Evolutionary conservation across 1,140 invertebrate species (phyloP).

Genomic region (Penaeus chinensis): DNA sequence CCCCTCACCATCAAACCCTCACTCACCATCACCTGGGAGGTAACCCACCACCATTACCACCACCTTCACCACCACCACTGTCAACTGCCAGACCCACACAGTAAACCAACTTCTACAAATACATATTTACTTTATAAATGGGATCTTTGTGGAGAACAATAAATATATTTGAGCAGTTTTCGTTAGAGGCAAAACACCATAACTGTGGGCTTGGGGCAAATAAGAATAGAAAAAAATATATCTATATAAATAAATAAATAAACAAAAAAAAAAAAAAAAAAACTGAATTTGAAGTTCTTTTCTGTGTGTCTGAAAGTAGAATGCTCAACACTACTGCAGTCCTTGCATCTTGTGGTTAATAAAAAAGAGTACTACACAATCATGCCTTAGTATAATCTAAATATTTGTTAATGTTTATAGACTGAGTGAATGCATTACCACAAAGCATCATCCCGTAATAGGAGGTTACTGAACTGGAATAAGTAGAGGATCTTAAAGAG

Average conservation of each 20-base stretch:
- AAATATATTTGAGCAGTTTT: too few species aligned
- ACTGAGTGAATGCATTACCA: constrained; percentile 52
- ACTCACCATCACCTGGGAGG: constrained; percentile 61
- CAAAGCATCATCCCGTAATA: constrained; percentile 52
- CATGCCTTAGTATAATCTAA: constrained; percentile 50
- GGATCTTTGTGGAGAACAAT: background rate
- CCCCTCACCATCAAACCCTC: constrained; percentile 57
- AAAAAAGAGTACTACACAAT: constrained; percentile 45
- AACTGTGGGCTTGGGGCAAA: too few species aligned
- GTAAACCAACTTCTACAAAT: constrained; percentile 47
- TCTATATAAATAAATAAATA: background rate
- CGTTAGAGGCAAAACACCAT: too few species aligned
- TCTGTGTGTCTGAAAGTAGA: constrained; percentile 57
- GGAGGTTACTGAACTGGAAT: constrained; percentile 36
- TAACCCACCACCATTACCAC: constrained; percentile 58
- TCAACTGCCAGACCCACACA: constrained; percentile 56
- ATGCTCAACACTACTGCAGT: constrained; percentile 57
- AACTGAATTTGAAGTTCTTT: constrained; percentile 35
- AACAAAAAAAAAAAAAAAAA: too few species aligned
- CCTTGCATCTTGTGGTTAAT: constrained; percentile 49
- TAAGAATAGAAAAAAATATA: background rate
- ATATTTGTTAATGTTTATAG: constrained; percentile 52
- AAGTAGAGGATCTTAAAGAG: constrained; percentile 32
- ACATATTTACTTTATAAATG: constrained; percentile 25
- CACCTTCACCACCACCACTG: constrained; percentile 57